Evolutionary conservation across 37 sponge, comb jelly and placozoan species (phyloP), one percentile per base, ranked within the genome.

Genomic region (Eunapius fragilis): DNA sequence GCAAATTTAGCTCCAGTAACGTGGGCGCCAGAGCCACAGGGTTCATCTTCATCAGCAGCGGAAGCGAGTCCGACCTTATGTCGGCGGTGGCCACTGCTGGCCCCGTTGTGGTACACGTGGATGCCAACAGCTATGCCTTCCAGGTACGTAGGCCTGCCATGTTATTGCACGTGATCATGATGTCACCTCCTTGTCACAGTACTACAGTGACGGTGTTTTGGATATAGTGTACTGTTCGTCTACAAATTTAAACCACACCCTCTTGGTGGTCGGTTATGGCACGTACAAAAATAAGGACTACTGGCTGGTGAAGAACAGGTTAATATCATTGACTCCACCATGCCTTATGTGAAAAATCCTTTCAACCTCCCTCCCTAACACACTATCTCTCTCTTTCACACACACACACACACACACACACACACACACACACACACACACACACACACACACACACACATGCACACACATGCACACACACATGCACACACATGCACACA

Each of bases 61-160:
- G 96, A 22, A 88, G 69, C 85, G 96, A 96, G 84, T 71, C 33
- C 27, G 94, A 75, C 33, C 92, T 96, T 0, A 91, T 91, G 77
- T 84, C 79, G 27, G 94, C 96, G 27, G 89, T 94, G 17, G 96
- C 94, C 68, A 96, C 92, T 25, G 89, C 70, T 25, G 96, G 96
- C 26, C 96, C 96, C 25, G 78, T 96, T 2, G 85, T 92, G 70
- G 89, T 93, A 2, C 80, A 92, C 30, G 76, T 96, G 26, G 96
- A 96, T 84, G 96, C 86, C 74, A 79, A 74, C 76, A 84, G 74
- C 28, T 82, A 69, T 50, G 92, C 92, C 17, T 96, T 96, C 80
- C 84, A 86, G 77, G 89, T 92, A 71, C 68, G 83, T n/a, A n/a
- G n/a, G n/a, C n/a, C n/a, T n/a, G n/a, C n/a, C 22, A 1, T 17